Base-by-base conservation (phyloP, 2,113 vertebrate species). In the Sylvilagus bachmani region DNA sequence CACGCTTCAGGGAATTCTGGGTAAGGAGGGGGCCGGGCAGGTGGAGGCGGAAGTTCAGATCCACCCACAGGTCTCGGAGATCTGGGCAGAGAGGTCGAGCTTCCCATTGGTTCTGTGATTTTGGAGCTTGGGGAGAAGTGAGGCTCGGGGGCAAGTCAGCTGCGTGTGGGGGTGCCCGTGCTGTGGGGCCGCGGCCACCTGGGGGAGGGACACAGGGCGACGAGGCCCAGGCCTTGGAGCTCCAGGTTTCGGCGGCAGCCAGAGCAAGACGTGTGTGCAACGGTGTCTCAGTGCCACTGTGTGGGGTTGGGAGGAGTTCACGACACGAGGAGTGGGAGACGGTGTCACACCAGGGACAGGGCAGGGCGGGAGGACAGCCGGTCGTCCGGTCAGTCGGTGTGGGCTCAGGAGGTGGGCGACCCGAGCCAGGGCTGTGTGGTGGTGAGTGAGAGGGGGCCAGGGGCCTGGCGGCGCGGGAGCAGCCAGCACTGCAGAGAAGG, bases 131-230 rank as follows among this genome's bases (percentile, higher is more conserved):
- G 9, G 6, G 61, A 62, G 24, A 25, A 31, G 31, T 51, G 7
- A 51, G 79, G 10, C 4, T 14, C 14, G 24, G 61, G 73, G 31
- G 24, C 4, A 11, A 0, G 11, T 75, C 58, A 17, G 31, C 33
- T 21, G 5, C 14, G 0, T 16, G 0, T 3, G 2, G n/a, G 51
- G 67, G 27, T 1, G 13, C 6, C 36, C 2, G 1, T 17, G 19
- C 73, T 0, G 0, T 9, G 1, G 3, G 3, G 75, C 31, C 6
- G 1, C 0, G 6, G 55, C 74, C 24, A 11, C 29, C 61, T 0
- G 8, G 69, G 69, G 17, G 21, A 38, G 24, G 61, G 61, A 14
- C 19, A 25, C 27, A 24, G 27, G 0, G 8, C 64, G 44, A 24
- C 61, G 27, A 36, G 22, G 79, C 3, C 27, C 8, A 1, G 0